Base-by-base conservation (phyloP, 2,113 vertebrate species). In the Crotalus viridis region DNA sequence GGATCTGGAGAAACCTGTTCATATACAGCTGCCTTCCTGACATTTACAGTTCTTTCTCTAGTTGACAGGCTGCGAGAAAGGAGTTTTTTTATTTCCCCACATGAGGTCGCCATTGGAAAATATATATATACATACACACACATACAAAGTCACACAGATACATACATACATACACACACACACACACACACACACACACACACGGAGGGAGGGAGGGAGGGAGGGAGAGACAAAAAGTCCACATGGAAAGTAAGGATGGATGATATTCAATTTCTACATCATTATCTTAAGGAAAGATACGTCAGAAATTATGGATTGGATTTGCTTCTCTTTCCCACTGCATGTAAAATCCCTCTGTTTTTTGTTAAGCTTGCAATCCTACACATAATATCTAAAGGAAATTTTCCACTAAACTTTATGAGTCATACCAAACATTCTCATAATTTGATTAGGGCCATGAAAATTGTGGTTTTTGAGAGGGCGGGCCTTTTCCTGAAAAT, bases 31-130 rank as follows among this genome's bases (percentile, higher is more conserved):
- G 33, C 4, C 57, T 22, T 46, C 15, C 9, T 51, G 81, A 43
- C 19, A 24, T 92, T 88, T 43, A 17, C 57, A 9, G 21, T 21
- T 39, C 6, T 52, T 69, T 10, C 69, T 88, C 12, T 39, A 17
- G 85, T 19, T 10, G 57, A 21, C 10, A 10, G 3, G 43, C 19
- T 26, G 2, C 3, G 17, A 4, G 10, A 3, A 61, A 39, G 28
- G 1, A 2, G 13, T 43, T 90, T 46, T 10, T 91, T 43, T 91
- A 0, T 0, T 7, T 0, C 15, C 39, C 96, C 96, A 33, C 95
- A 91, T 94, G 96, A 95, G 95, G 97, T 39, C 97, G 90, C 93
- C 93, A 85, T 93, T 94, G 96, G 48, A 91, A 92, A 90, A 46
- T 57, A 5, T 56, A 56, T 56, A 54, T 89, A 12, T n/a, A 86